Conservation (phyloP, 2,797 vertebrate species). For the Alectoris magna region DNA sequence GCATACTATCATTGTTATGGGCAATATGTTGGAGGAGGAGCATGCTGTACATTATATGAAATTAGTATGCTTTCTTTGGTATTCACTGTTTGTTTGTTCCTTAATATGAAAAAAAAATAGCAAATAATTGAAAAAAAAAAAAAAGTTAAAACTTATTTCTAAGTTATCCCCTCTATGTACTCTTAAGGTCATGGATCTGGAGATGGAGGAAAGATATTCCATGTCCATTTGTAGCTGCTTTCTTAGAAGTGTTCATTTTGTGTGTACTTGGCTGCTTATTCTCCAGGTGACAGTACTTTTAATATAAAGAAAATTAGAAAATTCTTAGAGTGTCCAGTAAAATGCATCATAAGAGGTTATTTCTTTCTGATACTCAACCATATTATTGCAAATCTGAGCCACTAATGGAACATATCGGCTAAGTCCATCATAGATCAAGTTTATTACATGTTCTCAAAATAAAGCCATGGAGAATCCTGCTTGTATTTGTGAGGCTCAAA, state of each 20-base stretch:
- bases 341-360: not conserved
- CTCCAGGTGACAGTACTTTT: not conserved
- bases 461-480: not conserved
- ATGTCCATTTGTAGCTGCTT: not conserved
- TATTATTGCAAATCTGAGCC: not conserved
- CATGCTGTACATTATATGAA: rapidly evolving
- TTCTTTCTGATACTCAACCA: not conserved
- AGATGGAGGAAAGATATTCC: not conserved
- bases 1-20: not conserved
- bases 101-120: not conserved
- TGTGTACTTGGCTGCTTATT: not conserved
- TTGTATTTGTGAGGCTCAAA: not conserved
- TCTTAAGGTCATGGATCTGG: not conserved
- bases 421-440: not conserved
- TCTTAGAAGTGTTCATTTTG: not conserved
- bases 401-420: not conserved
- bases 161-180: not conserved
- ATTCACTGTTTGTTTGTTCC: not conserved
- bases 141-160: not conserved
- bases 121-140: not conserved
- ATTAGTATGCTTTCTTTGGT: not conserved
- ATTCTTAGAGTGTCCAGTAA: not conserved
- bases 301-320: not conserved
- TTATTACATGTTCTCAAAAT: not conserved
- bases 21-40: not conserved